These are phyloP conservation scores for Drosophila mimetica DNA, from an alignment of 2,888 invertebrate genomes.

Conservation along the genomic window DNA sequence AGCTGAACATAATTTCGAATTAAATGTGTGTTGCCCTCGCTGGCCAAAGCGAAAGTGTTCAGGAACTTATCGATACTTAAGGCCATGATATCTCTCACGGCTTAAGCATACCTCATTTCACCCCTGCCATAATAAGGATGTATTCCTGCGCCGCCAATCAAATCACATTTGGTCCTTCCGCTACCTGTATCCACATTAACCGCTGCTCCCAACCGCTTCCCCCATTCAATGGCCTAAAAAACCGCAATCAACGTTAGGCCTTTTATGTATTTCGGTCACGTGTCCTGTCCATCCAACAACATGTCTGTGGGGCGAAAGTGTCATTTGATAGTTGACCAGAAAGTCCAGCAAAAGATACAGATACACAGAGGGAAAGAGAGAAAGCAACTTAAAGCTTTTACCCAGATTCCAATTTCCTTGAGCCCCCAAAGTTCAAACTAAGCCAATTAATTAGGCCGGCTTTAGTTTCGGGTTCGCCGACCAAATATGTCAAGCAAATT, in stretches of 20 bases:
- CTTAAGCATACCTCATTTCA: conserved; percentile 1
- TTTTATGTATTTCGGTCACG: conserved; percentile 75
- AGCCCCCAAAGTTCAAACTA: conserved; percentile 57
- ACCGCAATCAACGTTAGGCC: conserved; percentile 70
- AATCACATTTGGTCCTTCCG: conserved; percentile 15
- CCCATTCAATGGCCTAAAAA: conserved; percentile 43
- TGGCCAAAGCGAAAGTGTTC: conserved; percentile 23
- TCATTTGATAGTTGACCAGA: conserved; percentile 65
- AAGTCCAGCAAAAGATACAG: conserved; percentile 7
- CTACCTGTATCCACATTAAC: conserved; percentile 20
- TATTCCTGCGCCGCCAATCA: conserved; percentile 23
- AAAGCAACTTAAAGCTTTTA: conserved; percentile 52
- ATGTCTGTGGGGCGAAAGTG: conserved; percentile 61
- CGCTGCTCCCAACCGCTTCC: conserved; percentile 1
- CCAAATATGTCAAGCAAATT: conserved; percentile 70
- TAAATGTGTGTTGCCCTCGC: conserved; percentile 57
- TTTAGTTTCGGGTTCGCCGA: conserved; percentile 48
- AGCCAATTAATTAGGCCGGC: conserved; percentile 74
- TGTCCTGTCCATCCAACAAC: conserved; percentile 33
- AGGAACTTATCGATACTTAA: conserved; percentile 1
- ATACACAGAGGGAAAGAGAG: too few species aligned
- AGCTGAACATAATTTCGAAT: conserved; percentile 74
- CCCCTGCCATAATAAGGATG: conserved; percentile 1
- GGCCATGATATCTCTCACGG: conserved; percentile 8
- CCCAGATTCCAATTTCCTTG: conserved; percentile 21